Percentiles rank a stretch among this genome's conserved stretches.
Conservation (phyloP, 2,797 vertebrate genomes). For the Takifugu ocellatus region DNA sequence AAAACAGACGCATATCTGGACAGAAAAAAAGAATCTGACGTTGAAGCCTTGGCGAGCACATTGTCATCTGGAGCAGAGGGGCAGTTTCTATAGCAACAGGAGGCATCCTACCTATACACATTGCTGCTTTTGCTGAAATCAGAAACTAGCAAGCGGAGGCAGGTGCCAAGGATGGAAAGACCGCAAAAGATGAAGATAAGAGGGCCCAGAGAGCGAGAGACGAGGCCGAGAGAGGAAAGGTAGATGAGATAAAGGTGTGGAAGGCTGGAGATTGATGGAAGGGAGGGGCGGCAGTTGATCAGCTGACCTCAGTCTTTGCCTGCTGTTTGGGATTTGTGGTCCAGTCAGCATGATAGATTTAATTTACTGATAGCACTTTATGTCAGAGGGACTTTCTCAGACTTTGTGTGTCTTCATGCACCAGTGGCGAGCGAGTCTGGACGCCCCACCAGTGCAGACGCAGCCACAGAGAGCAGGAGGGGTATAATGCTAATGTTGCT, state of each 20-base stretch:
- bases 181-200: conserved; percentile 66
- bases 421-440: too few species aligned
- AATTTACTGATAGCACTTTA: conserved; percentile 69
- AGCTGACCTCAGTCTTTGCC: conserved; percentile 69
- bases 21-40: conserved; percentile 46
- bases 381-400: conserved; percentile 51
- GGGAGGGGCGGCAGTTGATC: conserved; percentile 59
- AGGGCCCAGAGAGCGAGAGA: conserved; percentile 22
- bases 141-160: conserved; percentile 64
- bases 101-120: conserved; percentile 65
- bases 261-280: conserved; percentile 45
- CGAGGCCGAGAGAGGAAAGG: conserved; percentile 37
- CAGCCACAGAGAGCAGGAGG: too few species aligned
- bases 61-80: conserved; percentile 67
- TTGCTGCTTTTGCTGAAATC: conserved; percentile 60
- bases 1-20: conserved; percentile 34
- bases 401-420: conserved; percentile 20
- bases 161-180: conserved; percentile 54
- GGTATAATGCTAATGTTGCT: too few species aligned
- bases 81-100: conserved; percentile 77
- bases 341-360: conserved; percentile 69
- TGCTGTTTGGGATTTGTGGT: conserved; percentile 64
- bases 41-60: conserved; percentile 49
- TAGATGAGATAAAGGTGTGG: conserved; percentile 50
- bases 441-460: too few species aligned